These are phyloP conservation scores for Psittacula derbiana DNA, from an alignment of 2,797 vertebrate species.

Conservation along the genomic window DNA sequence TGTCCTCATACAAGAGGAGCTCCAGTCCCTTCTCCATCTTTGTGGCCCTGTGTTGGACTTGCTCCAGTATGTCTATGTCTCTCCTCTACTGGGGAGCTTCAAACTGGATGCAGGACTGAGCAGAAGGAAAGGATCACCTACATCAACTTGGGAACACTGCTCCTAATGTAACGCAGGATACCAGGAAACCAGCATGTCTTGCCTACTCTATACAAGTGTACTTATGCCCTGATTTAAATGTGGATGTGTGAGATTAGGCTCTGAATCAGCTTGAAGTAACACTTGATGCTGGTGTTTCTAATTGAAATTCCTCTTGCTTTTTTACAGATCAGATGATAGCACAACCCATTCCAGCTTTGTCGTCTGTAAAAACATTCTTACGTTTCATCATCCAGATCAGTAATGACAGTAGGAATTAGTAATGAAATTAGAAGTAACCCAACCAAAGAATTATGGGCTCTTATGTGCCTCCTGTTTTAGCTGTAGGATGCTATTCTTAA, in stretches of 20 bases:
- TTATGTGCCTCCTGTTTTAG: neutral
- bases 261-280: conserved; percentile 39
- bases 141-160: fast-evolving
- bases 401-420: neutral
- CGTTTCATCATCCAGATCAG: conserved; percentile 20
- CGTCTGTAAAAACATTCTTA: neutral
- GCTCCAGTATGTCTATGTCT: neutral
- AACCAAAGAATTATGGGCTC: neutral
- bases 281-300: conserved; percentile 16
- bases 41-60: neutral
- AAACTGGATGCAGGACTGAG: neutral
- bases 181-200: neutral
- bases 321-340: conserved; percentile 6
- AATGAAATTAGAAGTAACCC: neutral
- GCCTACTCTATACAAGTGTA: neutral
- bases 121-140: neutral
- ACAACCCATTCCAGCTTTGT: conserved; percentile 6
- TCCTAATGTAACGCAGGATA: neutral
- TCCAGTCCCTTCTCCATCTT: neutral
- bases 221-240: neutral
- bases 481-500: conserved; percentile 14
- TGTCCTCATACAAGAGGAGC: neutral
- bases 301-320: conserved; percentile 45
- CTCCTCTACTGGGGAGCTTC: neutral
- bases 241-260: conserved; percentile 5